Percentiles rank a stretch among this genome's conserved stretches.
Conservation (phyloP, 2,113 vertebrate species). For the Zosterops lateralis region DNA sequence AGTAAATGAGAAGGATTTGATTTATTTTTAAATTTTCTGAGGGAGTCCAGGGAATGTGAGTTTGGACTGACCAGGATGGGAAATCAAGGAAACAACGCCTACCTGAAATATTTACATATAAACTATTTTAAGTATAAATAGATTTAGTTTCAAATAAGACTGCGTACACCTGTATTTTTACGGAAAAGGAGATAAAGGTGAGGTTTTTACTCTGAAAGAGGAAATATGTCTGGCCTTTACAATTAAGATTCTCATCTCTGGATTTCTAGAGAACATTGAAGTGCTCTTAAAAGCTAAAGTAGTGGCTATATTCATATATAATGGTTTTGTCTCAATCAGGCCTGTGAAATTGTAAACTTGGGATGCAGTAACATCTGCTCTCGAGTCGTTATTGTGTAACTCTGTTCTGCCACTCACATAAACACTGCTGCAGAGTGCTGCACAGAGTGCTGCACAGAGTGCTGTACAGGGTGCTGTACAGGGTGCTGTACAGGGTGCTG, state of each 20-base stretch:
- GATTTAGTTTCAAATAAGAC: neutral
- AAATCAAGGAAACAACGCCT: neutral
- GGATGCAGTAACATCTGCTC: neutral
- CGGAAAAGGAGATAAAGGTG: neutral
- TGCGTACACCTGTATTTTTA: neutral
- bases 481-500: too few relatives aligned
- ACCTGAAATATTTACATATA: neutral
- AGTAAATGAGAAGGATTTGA: neutral
- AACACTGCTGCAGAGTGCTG: neutral
- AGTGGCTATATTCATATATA: neutral
- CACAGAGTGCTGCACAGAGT: too few relatives aligned
- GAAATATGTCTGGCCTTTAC: neutral
- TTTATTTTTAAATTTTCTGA: neutral
- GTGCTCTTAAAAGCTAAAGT: neutral
- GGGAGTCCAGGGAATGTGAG: neutral
- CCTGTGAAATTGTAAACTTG: neutral
- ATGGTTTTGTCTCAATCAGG: neutral
- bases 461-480: neutral
- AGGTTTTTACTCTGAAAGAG: neutral
- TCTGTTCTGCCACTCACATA: neutral
- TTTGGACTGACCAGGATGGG: neutral
- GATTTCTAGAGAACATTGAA: neutral
- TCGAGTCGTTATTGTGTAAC: rapidly evolving
- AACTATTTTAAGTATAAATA: neutral
- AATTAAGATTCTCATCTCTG: neutral